Evolutionary conservation across 2,797 vertebrate genomes (phyloP), one percentile per base, ranked within the genome.

Genomic region (Rhynchonycteris naso): DNA sequence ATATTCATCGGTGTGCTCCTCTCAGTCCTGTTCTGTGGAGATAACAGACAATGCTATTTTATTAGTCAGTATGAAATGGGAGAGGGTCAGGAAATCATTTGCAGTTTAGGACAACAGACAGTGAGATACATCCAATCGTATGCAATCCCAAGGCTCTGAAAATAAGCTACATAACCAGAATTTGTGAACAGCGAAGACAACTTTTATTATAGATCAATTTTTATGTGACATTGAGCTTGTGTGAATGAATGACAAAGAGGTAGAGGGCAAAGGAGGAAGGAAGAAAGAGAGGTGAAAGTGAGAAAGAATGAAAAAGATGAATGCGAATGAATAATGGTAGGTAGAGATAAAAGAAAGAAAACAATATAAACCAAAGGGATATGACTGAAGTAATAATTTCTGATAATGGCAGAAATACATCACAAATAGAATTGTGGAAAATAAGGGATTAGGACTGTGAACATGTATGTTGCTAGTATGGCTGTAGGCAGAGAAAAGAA

Each of bases 101-200:
- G 95, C 65, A 80, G 66, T 75, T 97, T 95, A 89, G 89, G 96
- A 61, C 87, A 93, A 59, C 16, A 28, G 78, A 26, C 54, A 75
- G 38, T 19, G 84, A 81, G 76, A 74, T 3, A 50, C 5, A 4
- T 10, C 58, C 19, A 5, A 0, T 69, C 83, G 84, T 16, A 93
- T 66, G 72, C 84, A 93, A 91, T 84, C 83, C 94, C 83, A 38
- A 90, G 76, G 95, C 81, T 94, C 47, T 1, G 79, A 94, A 90
- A 78, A 72, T 35, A 74, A 61, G 90, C 96, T 96, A 65, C 80
- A 50, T 56, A 86, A 63, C 86, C 0, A 65, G 63, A 96, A 91
- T 97, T 98, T 76, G 63, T 85, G 96, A 95, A 30, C 78, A 74
- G 95, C 80, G 76, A 95, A 97, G 56, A 96, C 47, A 71, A 88